Evolutionary conservation across 2,113 vertebrate genomes (phyloP).

Genomic region (Urocynchramus pylzowi): DNA sequence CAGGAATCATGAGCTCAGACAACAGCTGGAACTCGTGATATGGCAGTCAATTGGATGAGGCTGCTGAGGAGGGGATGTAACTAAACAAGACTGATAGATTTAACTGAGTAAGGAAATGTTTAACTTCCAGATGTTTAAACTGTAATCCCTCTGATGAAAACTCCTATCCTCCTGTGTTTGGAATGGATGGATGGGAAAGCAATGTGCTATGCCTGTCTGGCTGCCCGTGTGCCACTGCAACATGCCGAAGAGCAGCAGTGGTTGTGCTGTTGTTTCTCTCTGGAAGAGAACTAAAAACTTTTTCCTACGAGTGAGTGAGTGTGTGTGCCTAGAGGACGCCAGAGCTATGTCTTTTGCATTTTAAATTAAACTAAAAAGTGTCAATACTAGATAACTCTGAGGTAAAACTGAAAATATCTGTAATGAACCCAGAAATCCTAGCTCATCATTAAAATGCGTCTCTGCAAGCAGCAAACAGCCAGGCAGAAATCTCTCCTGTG

Average conservation of each 20-base stretch:
- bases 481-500: not conserved
- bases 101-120: conserved; percentile 23
- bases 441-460: not conserved
- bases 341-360: not conserved
- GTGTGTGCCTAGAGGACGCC: not conserved
- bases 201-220: not conserved
- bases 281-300: not conserved
- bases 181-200: not conserved
- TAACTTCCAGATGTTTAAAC: conserved; percentile 20
- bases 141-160: not conserved
- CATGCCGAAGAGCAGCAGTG: not conserved
- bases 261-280: not conserved
- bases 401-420: not conserved
- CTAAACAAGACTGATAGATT: not conserved
- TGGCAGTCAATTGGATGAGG: not conserved
- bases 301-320: not conserved
- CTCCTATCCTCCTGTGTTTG: not conserved
- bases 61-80: not conserved
- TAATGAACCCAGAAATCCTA: not conserved
- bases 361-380: not conserved
- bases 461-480: not conserved
- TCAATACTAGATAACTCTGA: not conserved
- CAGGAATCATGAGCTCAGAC: not conserved
- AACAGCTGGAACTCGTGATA: not conserved
- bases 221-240: not conserved